Evolutionary conservation across 2,888 invertebrate genomes (phyloP), one percentile per base, ranked within the genome.

Genomic region (Platypus cylindrus): DNA sequence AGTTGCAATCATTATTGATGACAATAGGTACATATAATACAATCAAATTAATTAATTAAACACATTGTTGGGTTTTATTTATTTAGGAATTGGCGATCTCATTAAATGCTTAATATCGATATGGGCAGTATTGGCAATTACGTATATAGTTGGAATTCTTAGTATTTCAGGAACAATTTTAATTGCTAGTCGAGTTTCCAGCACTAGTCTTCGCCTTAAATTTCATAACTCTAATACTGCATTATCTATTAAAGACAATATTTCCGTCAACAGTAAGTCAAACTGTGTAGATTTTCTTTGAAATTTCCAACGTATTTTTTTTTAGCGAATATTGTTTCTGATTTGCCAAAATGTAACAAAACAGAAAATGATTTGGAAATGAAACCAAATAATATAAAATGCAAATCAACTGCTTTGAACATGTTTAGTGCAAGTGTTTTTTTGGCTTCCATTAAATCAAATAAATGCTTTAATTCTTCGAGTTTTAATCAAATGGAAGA

Each of bases 1-100:
- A 90, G 65, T 63, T 89, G 34, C 63, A 69, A 45, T 72, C 70
- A 40, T 52, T 77, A 15, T 54, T 71, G 31, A 60, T 63, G 20
- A 18, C 29, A 11, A 13, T 40, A 18, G 30, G 26, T 31, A 36
- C 3, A 4, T 11, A n/a, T n/a, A n/a, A n/a, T n/a, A n/a, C n/a
- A n/a, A n/a, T n/a, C n/a, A n/a, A n/a, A n/a, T n/a, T n/a, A n/a
- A n/a, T n/a, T n/a, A n/a, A n/a, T n/a, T 25, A n/a, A 25, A 25
- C 25, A 25, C 5, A 5, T 25, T 25, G 11, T 11, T 5, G 5
- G 8, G 11, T 9, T 25, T 25, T 11, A n/a, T 30, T 24, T 30
- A 30, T 17, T 14, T 22, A 34, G 67, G 68, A 38, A 48, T 69
- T 26, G 47, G 63, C 15, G 56, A 64, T n/a, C 45, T 75, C 11